Evolutionary conservation across 2,888 invertebrate genomes (phyloP), one percentile per base, ranked within the genome.

Genomic region (Syrista parreyssii): DNA sequence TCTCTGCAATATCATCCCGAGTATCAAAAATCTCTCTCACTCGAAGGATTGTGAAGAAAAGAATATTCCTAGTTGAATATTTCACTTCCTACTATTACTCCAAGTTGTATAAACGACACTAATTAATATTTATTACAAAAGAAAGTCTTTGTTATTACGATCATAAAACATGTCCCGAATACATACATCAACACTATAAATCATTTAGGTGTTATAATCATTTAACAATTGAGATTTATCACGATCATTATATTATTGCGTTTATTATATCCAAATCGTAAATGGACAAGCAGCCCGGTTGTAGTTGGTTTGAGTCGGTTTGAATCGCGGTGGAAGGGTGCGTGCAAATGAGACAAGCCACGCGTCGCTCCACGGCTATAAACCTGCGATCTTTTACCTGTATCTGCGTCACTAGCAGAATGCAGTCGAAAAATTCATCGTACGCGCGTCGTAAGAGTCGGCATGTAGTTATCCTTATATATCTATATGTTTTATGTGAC

Each of bases 321-420:
- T 55, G 55, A 55, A 55, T 55, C 55, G 0, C 55, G 55, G 23
- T 55, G 55, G 74, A 80, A 79, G 81, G 82, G 79, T 79, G 80
- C 79, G 80, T 84, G 84, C 84, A 86, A 88, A 87, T 88, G 87
- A 87, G 82, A 82, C 82, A 78, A 80, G 83, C 78, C 79, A 79
- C 82, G 79, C 81, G 82, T 79, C 77, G 84, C 77, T 77, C 79
- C 82, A 82, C 83, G 82, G 82, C 83, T 88, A 88, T 88, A 88
- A 86, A 82, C 80, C 78, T 82, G 79, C 78, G 81, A 84, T 84
- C 84, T 83, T 82, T 82, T 74, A 81, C 79, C 79, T 78, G 75
- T 75, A 78, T 80, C 83, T 81, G 81, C 85, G 86, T 85, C 86
- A 83, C 79, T 76, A 15, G 72, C 78, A 75, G 72, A 78, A 75